phyloP scores from a whole-genome alignment of 1,140 invertebrate genomes.

The Euborellia annulipes region DNA sequence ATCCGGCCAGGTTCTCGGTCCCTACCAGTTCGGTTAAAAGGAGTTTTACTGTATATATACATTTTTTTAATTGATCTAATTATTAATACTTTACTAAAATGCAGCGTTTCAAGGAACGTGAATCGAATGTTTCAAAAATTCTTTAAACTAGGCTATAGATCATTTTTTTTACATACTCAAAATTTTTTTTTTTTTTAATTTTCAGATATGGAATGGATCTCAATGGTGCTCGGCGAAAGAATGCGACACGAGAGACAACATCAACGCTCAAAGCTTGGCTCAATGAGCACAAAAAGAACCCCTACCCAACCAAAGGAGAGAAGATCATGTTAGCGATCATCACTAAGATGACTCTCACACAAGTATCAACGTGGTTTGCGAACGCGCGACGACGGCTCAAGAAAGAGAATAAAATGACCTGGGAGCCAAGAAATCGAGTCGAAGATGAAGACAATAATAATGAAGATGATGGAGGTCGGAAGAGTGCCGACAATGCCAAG shows the following conservation, averaged over 20 bases:
- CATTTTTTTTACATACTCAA: no score
- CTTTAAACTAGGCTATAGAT: no score
- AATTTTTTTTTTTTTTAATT: constrained; percentile 23
- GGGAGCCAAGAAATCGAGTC: constrained; percentile 80
- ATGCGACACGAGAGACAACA: constrained; percentile 93
- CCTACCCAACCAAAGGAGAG: constrained; percentile 98
- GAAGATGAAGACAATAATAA: constrained; percentile 78
- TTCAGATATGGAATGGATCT: constrained; percentile 79
- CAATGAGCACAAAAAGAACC: constrained; percentile 97
- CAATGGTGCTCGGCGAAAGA: constrained; percentile 82
- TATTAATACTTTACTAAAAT: no score
- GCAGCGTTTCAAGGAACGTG: no score
- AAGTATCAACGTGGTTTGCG: constrained; percentile 98
- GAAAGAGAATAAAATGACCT: constrained; percentile 99
- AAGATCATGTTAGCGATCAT: constrained; percentile 98
- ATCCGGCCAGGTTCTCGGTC: no score
- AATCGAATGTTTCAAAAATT: no score
- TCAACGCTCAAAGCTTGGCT: constrained; percentile 95
- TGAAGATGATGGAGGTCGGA: constrained; percentile 59
- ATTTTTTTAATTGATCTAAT: no score
- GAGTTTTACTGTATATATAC: no score
- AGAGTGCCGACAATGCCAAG: constrained; percentile 69
- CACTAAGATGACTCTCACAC: constrained; percentile 97
- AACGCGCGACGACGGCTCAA: constrained; percentile 90
- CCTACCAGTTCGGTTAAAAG: no score